Evolutionary conservation across 2,888 invertebrate genomes (phyloP).

Genomic region (Drosophila fungiperda): DNA sequence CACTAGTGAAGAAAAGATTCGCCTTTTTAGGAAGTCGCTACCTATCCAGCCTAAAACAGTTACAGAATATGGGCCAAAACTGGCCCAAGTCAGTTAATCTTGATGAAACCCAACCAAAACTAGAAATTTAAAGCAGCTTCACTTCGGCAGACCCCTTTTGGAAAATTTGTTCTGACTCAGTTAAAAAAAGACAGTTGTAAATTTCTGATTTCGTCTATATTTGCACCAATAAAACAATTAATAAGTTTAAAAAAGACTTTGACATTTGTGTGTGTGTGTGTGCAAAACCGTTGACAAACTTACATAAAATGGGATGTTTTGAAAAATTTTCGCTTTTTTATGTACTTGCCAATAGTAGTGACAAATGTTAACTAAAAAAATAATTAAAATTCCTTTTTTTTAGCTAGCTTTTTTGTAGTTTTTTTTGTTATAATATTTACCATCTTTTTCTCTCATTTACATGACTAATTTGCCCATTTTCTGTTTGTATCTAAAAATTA

Average conservation of each 20-base stretch:
- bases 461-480: conserved; percentile 61
- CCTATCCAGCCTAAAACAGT: not conserved
- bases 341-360: not conserved
- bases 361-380: conserved; percentile 31
- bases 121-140: not conserved
- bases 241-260: conserved; percentile 7
- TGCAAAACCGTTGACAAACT: not conserved
- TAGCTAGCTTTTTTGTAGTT: conserved; percentile 11
- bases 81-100: too few species aligned
- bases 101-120: not conserved
- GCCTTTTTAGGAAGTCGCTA: too few species aligned
- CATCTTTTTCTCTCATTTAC: conserved; percentile 37
- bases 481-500: conserved; percentile 59
- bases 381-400: conserved; percentile 9
- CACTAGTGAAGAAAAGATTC: too few species aligned
- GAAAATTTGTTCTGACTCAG: not conserved
- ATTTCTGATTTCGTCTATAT: conserved; percentile 12
- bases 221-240: conserved; percentile 14
- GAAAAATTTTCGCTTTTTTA: conserved; percentile 4
- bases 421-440: conserved; percentile 16
- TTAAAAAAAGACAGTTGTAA: not conserved
- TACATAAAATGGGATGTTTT: not conserved
- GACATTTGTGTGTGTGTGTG: conserved; percentile 6
- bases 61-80: too few species aligned
- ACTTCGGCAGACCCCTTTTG: not conserved